These are phyloP conservation scores for Nemotelus pantherinus DNA, from an alignment of 2,888 invertebrate genomes.

Conservation along the genomic window DNA sequence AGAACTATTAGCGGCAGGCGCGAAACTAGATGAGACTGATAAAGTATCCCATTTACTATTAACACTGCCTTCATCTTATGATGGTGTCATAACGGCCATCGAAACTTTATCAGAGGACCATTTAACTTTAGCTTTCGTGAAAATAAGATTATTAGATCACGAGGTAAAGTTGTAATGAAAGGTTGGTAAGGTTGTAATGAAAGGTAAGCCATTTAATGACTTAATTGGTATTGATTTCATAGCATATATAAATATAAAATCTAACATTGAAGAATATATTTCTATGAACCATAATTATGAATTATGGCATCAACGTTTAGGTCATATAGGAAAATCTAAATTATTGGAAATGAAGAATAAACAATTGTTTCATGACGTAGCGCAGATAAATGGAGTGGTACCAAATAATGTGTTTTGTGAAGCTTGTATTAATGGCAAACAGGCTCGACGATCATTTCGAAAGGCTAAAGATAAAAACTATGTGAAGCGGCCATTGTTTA, in stretches of 20 bases:
- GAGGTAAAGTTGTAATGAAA: conserved; percentile 47
- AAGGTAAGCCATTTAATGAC: conserved; percentile 40
- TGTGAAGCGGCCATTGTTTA: conserved; percentile 56
- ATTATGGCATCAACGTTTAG: conserved; percentile 36
- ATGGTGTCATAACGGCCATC: conserved; percentile 60
- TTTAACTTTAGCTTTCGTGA: conserved; percentile 59
- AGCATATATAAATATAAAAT: neutral
- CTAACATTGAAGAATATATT: conserved; percentile 51
- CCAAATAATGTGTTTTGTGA: conserved; percentile 55
- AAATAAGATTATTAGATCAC: conserved; percentile 55
- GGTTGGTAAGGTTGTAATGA: conserved; percentile 49
- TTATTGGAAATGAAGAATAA: conserved; percentile 10
- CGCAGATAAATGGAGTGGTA: neutral
- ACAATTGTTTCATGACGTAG: conserved; percentile 6
- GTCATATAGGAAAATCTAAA: neutral
- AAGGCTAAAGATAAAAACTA: conserved; percentile 54
- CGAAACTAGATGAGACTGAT: conserved; percentile 58
- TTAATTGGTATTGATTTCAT: conserved; percentile 8
- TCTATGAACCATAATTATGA: conserved; percentile 55
- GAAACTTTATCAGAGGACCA: conserved; percentile 57
- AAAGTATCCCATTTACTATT: conserved; percentile 59
- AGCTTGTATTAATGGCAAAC: conserved; percentile 59
- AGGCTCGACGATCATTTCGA: conserved; percentile 58
- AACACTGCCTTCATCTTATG: conserved; percentile 58
- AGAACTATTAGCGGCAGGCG: conserved; percentile 58